Conservation (phyloP, 2,797 vertebrate genomes). For the Channallabes apus region DNA sequence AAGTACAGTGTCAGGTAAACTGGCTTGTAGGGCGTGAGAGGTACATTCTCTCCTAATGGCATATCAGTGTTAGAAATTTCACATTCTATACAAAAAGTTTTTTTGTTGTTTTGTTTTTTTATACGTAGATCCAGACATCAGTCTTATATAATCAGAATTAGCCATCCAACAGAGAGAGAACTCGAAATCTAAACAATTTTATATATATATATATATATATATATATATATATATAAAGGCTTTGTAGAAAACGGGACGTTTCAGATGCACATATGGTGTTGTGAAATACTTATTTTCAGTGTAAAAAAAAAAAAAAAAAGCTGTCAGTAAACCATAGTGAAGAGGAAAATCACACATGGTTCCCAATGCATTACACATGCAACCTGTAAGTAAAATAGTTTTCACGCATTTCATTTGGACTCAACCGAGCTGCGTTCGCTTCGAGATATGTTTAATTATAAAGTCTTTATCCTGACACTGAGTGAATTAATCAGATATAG, state of each 20-base stretch:
- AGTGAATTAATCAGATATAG: constrained; percentile 55
- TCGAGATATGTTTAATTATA: constrained; percentile 44
- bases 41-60: background rate
- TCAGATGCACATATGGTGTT: constrained; percentile 8
- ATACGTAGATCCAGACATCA: too few species aligned
- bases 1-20: constrained; percentile 4
- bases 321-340: background rate
- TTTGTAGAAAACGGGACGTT: background rate
- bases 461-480: constrained; percentile 43
- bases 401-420: constrained; percentile 36
- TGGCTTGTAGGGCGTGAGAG: background rate
- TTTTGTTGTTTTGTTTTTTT: background rate
- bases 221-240: too few species aligned
- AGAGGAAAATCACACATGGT: constrained; percentile 10
- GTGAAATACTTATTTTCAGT: background rate
- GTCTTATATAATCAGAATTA: background rate
- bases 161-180: background rate
- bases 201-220: too few species aligned
- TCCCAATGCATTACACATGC: background rate
- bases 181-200: background rate
- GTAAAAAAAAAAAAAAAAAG: background rate
- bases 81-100: background rate
- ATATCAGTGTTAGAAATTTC: background rate
- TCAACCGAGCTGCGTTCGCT: constrained; percentile 27
- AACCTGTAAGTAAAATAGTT: constrained; percentile 18